A percentile compares a stretch with the other conserved stretches of the same genome.
phyloP scores from a whole-genome alignment of 92 coral and sea anemone species.

The Zoanthus solanderi region DNA sequence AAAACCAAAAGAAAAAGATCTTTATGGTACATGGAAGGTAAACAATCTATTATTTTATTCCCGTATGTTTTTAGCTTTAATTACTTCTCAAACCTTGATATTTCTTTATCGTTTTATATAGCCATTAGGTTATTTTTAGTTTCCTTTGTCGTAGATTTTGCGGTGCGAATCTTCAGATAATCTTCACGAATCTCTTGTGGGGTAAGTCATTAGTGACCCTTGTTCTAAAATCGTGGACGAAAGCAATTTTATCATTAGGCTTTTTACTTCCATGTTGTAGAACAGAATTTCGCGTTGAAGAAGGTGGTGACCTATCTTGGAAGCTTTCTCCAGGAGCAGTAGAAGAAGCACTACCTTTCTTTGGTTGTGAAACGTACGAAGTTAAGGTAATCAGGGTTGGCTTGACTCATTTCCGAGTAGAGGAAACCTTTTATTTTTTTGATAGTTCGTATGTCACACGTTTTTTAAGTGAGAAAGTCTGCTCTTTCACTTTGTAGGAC shows the following conservation, averaged over 20 bases:
- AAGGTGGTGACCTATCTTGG: constrained; percentile 43
- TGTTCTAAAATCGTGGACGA: background rate
- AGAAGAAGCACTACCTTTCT: constrained; percentile 35
- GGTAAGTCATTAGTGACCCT: constrained; percentile 8
- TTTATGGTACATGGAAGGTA: constrained; percentile 48
- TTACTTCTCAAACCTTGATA: background rate
- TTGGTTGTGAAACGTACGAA: constrained; percentile 46
- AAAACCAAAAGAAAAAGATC: constrained; percentile 44
- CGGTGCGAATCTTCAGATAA: constrained; percentile 37
- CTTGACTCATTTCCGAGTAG: background rate
- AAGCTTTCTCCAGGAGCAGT: constrained; percentile 39
- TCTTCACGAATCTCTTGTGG: constrained; percentile 33
- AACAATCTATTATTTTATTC: background rate
- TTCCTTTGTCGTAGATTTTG: constrained; percentile 18
- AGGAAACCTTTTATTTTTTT: background rate
- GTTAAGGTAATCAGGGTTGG: constrained; percentile 17
- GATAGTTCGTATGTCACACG: background rate
- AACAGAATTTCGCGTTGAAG: constrained; percentile 46
- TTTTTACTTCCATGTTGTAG: background rate
- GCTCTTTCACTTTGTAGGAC: background rate
- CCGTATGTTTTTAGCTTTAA: background rate
- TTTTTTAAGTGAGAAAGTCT: background rate
- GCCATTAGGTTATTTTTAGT: background rate
- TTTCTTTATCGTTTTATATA: background rate
- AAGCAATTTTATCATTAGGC: background rate